phyloP scores from a whole-genome alignment of 2,888 invertebrate species.

The Cryptus viduatorius region DNA sequence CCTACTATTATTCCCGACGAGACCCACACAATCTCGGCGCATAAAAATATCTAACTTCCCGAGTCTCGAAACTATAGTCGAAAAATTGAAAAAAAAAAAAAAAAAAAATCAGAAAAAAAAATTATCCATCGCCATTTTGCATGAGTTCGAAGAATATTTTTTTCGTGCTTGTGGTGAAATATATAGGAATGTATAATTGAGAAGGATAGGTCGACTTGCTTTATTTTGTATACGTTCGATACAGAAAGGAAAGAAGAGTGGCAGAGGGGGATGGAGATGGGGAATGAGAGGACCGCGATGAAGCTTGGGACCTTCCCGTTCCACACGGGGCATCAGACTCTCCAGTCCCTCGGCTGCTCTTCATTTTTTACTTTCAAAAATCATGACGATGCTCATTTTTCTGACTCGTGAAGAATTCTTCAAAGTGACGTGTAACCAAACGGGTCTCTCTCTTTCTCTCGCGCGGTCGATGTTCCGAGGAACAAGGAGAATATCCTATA shows the following conservation, averaged over 20 bases:
- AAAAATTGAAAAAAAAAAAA: not conserved
- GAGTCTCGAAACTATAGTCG: not conserved
- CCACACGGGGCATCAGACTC: constrained; percentile 64
- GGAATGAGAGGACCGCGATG: constrained; percentile 58
- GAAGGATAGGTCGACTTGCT: constrained; percentile 31
- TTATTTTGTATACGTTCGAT: constrained; percentile 50
- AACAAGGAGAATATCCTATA: constrained; percentile 63
- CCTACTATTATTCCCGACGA: constrained; percentile 38
- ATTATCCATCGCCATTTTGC: not conserved
- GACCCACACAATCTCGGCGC: constrained; percentile 27
- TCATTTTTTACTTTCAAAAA: constrained; percentile 85
- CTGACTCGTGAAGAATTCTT: constrained; percentile 85
- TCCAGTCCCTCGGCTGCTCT: constrained; percentile 73
- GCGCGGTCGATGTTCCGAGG: constrained; percentile 55
- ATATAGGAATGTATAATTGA: constrained; percentile 43
- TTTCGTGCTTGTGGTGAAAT: not conserved
- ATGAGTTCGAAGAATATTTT: constrained; percentile 27
- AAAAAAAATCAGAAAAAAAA: constrained; percentile 18
- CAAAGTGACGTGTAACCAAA: constrained; percentile 84
- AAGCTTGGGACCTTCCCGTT: constrained; percentile 51
- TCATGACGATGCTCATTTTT: constrained; percentile 85
- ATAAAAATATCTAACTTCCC: not conserved
- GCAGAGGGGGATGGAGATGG: constrained; percentile 48
- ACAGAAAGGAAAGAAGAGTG: constrained; percentile 34
- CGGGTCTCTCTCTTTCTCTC: constrained; percentile 74